Evolutionary conservation across 2,113 vertebrate genomes (phyloP).

Genomic region (Rousettus leschenaultii): DNA sequence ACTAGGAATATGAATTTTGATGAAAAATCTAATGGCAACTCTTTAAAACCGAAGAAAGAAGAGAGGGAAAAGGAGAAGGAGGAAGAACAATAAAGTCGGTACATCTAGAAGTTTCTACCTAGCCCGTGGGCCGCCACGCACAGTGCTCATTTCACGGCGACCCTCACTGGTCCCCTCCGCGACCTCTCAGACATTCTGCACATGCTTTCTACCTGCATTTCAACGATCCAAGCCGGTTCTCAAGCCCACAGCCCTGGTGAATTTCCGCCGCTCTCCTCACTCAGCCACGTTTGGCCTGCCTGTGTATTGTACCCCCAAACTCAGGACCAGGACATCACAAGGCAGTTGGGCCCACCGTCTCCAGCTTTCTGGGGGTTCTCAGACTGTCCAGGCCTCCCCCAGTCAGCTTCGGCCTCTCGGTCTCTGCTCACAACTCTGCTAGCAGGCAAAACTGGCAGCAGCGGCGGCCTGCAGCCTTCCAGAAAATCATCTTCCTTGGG

Average conservation of each 20-base stretch:
- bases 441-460: neutral
- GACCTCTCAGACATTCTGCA: neutral
- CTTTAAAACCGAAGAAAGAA: neutral
- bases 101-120: neutral
- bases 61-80: neutral
- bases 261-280: neutral
- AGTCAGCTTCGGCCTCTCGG: neutral
- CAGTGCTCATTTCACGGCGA: neutral
- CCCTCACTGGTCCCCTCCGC: neutral
- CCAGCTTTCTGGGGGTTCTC: neutral
- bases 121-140: neutral
- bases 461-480: neutral
- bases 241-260: neutral
- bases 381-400: neutral
- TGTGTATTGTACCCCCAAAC: neutral
- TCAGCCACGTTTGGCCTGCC: neutral
- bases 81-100: neutral
- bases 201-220: neutral
- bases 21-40: neutral
- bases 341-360: neutral
- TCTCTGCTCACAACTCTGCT: neutral
- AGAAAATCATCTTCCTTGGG: neutral
- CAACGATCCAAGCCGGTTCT: neutral
- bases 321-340: neutral
- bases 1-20: neutral